A percentile compares a stretch with the other conserved stretches of the same genome.
These are phyloP conservation scores for Rousettus leschenaultii DNA, from an alignment of 2,113 vertebrate species.

Conservation along the genomic window DNA sequence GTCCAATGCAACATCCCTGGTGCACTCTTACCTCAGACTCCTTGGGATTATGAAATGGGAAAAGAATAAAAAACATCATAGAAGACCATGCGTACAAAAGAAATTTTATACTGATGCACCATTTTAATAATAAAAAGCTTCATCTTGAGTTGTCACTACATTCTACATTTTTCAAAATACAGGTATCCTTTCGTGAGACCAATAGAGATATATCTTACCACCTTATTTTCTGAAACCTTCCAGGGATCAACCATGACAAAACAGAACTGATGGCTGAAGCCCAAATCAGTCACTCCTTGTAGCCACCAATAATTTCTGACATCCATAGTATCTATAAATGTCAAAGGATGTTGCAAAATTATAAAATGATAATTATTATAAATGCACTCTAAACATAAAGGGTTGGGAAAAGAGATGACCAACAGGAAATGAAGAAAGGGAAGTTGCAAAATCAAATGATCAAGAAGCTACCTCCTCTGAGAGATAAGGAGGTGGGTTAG, in stretches of 20 bases:
- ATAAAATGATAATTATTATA: background rate
- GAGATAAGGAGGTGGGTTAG: background rate
- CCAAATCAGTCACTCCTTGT: background rate
- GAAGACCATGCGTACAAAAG: background rate
- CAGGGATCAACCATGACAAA: background rate
- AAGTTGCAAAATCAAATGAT: background rate
- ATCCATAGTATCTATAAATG: background rate
- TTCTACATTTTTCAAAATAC: background rate
- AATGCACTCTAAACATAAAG: background rate
- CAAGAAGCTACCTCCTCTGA: accelerated
- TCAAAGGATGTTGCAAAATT: background rate
- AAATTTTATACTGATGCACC: background rate
- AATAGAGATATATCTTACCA: background rate
- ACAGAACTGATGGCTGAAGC: background rate
- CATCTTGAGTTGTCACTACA: background rate
- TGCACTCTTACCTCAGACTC: background rate
- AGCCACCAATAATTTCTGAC: background rate
- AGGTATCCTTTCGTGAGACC: background rate
- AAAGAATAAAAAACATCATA: background rate
- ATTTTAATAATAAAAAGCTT: background rate
- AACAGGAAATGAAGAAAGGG: background rate
- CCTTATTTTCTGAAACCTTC: background rate
- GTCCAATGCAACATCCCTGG: too few relatives aligned
- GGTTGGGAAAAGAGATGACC: background rate
- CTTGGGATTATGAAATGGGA: background rate